Conservation (phyloP, 2,888 invertebrate species). For the Lithophane socia region DNA sequence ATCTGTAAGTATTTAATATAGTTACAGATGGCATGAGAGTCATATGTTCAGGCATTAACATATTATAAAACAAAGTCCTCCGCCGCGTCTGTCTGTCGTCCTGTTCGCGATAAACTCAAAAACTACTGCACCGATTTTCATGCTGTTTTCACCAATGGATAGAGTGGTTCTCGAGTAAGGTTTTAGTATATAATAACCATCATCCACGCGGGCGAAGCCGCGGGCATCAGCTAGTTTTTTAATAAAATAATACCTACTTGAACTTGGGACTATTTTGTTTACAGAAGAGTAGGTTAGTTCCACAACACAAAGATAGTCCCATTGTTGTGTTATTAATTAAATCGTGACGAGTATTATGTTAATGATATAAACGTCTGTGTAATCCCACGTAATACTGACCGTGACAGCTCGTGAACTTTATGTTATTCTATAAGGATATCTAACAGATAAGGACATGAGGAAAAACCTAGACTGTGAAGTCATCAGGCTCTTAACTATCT, state of each 20-base stretch:
- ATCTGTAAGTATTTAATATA: no score
- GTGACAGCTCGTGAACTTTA: conserved; percentile 56
- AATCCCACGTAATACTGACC: conserved; percentile 46
- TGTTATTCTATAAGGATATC: conserved; percentile 9
- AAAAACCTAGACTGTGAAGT: conserved; percentile 36
- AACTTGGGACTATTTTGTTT: not conserved
- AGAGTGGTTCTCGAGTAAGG: no score
- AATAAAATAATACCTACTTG: not conserved
- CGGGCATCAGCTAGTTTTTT: not conserved
- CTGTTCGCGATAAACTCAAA: no score
- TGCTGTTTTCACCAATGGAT: no score
- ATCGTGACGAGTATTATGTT: conserved; percentile 39
- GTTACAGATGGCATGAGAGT: no score
- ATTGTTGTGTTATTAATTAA: conserved; percentile 9
- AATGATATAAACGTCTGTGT: conserved; percentile 41
- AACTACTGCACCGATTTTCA: no score
- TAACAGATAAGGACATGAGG: conserved; percentile 23
- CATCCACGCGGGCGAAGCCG: no score
- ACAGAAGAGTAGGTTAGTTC: not conserved
- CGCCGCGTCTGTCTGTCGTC: no score
- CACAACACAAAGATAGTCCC: not conserved
- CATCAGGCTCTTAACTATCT: conserved; percentile 11
- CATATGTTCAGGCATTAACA: no score
- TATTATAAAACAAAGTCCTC: no score
- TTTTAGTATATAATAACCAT: no score